Percentiles rank a stretch among this genome's conserved stretches.
These are phyloP conservation scores for Limonius californicus DNA, from an alignment of 1,140 invertebrate species.

Conservation along the genomic window DNA sequence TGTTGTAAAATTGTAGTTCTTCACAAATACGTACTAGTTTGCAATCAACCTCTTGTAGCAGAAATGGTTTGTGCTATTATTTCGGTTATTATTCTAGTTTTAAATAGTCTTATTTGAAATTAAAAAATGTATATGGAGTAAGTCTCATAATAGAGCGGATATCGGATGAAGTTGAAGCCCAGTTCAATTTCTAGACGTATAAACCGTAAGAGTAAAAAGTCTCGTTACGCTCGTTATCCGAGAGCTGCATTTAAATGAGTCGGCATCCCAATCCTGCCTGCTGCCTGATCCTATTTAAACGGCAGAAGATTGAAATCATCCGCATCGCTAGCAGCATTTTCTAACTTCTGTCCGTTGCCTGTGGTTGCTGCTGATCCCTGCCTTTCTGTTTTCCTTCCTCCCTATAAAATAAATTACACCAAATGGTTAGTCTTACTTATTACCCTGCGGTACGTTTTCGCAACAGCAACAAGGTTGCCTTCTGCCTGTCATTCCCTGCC, in stretches of 20 bases:
- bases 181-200: slow-evolving; percentile 20
- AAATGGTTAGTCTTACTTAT: not conserved
- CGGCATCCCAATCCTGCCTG: slow-evolving; percentile 12
- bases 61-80: too few relatives aligned
- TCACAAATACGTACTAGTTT: too few relatives aligned
- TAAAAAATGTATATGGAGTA: too few relatives aligned
- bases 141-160: too few relatives aligned
- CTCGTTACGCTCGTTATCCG: slow-evolving; percentile 22
- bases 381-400: not conserved
- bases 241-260: slow-evolving; percentile 24
- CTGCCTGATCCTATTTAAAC: slow-evolving; percentile 27
- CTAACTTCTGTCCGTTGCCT: not conserved
- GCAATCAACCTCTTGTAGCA: too few relatives aligned
- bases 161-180: not conserved
- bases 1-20: too few relatives aligned
- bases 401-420: not conserved
- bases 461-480: too few relatives aligned
- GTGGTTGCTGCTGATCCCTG: not conserved
- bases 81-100: too few relatives aligned
- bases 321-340: slow-evolving; percentile 22
- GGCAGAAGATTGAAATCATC: slow-evolving; percentile 26
- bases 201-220: slow-evolving; percentile 20
- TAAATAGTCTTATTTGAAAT: too few relatives aligned
- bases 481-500: too few relatives aligned
- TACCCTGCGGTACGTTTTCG: too few relatives aligned